These are phyloP conservation scores for Glomeris maerens DNA, from an alignment of 1,140 invertebrate species.

Conservation along the genomic window DNA sequence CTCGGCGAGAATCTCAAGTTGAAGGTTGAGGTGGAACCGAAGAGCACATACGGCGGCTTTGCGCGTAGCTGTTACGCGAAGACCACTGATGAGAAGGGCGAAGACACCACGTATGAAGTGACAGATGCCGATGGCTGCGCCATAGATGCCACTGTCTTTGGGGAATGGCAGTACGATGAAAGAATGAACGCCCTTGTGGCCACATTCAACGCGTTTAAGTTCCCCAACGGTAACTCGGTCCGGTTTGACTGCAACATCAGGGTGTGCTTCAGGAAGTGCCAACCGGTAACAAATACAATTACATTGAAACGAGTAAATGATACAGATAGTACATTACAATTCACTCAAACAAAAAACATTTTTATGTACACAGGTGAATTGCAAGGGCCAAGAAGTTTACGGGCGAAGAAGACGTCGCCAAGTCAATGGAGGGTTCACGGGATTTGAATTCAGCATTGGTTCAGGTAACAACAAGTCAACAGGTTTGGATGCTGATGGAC, in stretches of 20 bases:
- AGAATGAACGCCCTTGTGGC: constrained; percentile 67
- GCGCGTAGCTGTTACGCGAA: constrained; percentile 82
- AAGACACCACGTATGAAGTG: constrained; percentile 80
- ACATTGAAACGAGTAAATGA: no score
- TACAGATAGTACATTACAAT: no score
- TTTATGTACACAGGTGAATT: constrained; percentile 54
- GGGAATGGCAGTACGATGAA: constrained; percentile 77
- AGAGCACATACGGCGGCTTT: constrained; percentile 85
- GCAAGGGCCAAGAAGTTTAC: constrained; percentile 74
- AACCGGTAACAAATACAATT: constrained; percentile 55
- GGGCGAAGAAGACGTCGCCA: constrained; percentile 55
- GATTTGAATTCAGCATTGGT: constrained; percentile 16
- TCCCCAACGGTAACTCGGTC: constrained; percentile 85
- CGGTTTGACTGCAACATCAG: constrained; percentile 91
- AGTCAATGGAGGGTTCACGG: constrained; percentile 14
- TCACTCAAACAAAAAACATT: neutral
- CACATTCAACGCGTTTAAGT: constrained; percentile 88
- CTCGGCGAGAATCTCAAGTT: constrained; percentile 81
- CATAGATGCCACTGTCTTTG: constrained; percentile 79
- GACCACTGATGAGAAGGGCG: constrained; percentile 66
- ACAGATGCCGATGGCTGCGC: constrained; percentile 89
- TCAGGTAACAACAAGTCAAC: constrained; percentile 40
- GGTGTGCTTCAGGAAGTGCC: constrained; percentile 87
- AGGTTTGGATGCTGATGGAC: constrained; percentile 49
- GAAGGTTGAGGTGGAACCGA: constrained; percentile 83